phyloP scores from a whole-genome alignment of 2,797 vertebrate genomes.

The Danio kyathit region DNA sequence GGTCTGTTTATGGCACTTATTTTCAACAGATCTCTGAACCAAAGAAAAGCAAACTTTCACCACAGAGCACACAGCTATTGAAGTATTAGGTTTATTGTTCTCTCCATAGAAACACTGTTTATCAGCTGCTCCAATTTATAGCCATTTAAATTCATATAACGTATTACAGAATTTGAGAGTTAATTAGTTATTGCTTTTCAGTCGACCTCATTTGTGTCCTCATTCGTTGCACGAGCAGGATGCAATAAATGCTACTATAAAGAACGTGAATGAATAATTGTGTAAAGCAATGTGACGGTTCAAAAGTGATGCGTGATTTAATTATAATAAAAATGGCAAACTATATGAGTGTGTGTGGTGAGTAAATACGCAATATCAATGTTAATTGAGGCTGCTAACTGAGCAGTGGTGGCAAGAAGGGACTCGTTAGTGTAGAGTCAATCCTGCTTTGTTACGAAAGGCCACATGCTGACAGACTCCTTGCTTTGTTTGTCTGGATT shows the following conservation, averaged over 20 bases:
- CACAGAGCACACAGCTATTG: not conserved
- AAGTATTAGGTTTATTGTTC: not conserved
- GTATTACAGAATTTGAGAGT: not conserved
- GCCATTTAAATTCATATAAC: not conserved
- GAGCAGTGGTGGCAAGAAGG: constrained; percentile 9
- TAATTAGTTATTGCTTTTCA: constrained; percentile 20
- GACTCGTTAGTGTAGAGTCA: constrained; percentile 31
- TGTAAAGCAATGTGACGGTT: not conserved
- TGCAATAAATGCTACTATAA: not conserved
- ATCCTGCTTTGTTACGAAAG: constrained; percentile 23
- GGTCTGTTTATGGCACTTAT: too few relatives aligned
- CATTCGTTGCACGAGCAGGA: not conserved
- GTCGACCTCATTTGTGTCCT: not conserved
- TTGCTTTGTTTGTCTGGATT: constrained; percentile 27
- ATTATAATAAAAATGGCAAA: constrained; percentile 8
- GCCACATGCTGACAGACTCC: constrained; percentile 19
- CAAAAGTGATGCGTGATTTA: not conserved
- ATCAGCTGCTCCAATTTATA: not conserved
- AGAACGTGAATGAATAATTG: constrained; percentile 8
- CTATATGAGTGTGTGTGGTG: not conserved
- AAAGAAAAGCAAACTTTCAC: too few relatives aligned
- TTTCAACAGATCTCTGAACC: too few relatives aligned
- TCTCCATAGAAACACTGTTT: not conserved
- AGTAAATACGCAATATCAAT: not conserved
- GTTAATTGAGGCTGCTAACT: constrained; percentile 31